These are phyloP conservation scores for Indri indri DNA, from an alignment of 2,113 vertebrate genomes.

Conservation along the genomic window DNA sequence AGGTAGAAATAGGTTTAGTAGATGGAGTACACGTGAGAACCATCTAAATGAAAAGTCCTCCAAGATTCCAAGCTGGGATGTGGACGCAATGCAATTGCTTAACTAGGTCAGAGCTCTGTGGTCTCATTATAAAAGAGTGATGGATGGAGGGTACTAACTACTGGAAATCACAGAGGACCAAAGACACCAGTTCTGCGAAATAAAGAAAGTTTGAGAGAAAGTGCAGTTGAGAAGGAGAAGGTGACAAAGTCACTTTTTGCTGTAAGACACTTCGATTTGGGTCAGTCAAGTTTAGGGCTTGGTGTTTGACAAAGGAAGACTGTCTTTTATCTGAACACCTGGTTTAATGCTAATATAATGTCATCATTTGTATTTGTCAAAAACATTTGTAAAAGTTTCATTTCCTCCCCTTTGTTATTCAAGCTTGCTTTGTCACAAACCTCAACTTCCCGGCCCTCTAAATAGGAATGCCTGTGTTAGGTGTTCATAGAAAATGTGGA, in stretches of 20 bases:
- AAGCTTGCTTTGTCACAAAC: neutral
- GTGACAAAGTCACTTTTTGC: neutral
- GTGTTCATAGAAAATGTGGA: slow-evolving; percentile 72
- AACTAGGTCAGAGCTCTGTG: neutral
- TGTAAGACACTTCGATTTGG: neutral
- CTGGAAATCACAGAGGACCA: neutral
- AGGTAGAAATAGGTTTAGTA: neutral
- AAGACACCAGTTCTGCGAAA: neutral
- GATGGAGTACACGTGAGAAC: neutral
- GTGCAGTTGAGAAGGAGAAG: neutral
- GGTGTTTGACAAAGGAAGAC: neutral
- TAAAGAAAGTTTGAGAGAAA: neutral
- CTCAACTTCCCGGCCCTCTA: neutral
- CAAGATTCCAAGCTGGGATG: neutral
- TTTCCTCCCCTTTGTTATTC: neutral
- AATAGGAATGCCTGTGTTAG: neutral
- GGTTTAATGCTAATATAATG: neutral
- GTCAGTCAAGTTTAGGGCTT: neutral
- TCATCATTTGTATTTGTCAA: neutral
- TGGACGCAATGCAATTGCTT: neutral
- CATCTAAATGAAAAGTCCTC: neutral
- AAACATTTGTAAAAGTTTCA: neutral
- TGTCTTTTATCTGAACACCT: neutral
- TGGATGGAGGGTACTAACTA: neutral
- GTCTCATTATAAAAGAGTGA: neutral